Evolutionary conservation across 2,888 invertebrate species (phyloP).

Genomic region (Cheilosia urbana): DNA sequence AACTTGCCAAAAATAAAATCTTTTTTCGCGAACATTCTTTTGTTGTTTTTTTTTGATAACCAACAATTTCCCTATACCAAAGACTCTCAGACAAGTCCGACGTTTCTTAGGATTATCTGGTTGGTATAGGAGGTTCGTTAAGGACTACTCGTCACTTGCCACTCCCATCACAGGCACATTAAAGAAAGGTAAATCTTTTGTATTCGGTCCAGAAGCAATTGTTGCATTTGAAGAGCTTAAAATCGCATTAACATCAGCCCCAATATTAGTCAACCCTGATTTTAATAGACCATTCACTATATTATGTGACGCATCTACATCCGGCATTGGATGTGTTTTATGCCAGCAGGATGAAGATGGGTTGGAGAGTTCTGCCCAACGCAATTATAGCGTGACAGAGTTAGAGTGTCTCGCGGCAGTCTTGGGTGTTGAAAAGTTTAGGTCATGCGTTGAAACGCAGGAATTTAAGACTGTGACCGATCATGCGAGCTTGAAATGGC

Average conservation of each 20-base stretch:
- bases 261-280: background rate
- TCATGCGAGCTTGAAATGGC: slow-evolving; percentile 29
- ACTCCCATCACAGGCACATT: background rate
- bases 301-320: too few species aligned
- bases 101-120: slow-evolving; percentile 28
- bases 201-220: slow-evolving; percentile 9
- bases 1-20: too few species aligned
- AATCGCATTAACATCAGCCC: background rate
- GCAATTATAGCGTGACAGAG: background rate
- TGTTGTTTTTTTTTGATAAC: too few species aligned
- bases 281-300: background rate
- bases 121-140: slow-evolving; percentile 20
- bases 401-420: too few species aligned
- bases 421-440: slow-evolving; percentile 13
- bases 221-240: background rate
- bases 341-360: background rate
- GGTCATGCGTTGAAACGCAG: slow-evolving; percentile 18
- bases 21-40: too few species aligned
- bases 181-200: background rate
- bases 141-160: background rate
- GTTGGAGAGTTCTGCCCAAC: background rate
- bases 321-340: too few species aligned
- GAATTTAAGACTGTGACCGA: slow-evolving; percentile 5
- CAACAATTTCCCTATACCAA: too few species aligned
- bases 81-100: background rate